Evolutionary conservation across 2,888 invertebrate species (phyloP).

Genomic region (Dynastes grantii): DNA sequence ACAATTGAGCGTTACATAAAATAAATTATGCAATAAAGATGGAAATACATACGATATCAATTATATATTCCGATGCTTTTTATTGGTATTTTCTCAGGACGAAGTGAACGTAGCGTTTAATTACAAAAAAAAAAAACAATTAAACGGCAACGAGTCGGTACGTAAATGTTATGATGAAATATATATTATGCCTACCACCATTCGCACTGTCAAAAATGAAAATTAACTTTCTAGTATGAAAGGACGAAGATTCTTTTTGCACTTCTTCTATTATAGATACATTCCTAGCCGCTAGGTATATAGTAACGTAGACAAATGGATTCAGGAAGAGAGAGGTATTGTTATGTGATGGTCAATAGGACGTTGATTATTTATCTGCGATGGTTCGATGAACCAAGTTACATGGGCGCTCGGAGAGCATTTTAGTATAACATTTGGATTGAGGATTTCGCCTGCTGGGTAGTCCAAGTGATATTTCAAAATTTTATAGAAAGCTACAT

Average conservation of each 20-base stretch:
- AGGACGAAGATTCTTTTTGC: conserved; percentile 6
- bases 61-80: neutral
- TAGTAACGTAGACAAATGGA: neutral
- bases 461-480: too few relatives aligned
- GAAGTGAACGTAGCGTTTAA: neutral
- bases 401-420: neutral
- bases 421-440: neutral
- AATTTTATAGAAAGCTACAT: too few relatives aligned
- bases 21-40: neutral
- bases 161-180: neutral
- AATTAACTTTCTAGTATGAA: conserved; percentile 30
- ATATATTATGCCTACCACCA: neutral
- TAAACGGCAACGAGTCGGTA: neutral
- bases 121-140: neutral
- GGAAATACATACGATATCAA: too few relatives aligned
- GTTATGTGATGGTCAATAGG: neutral
- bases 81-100: conserved; percentile 8
- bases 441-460: too few relatives aligned
- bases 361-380: conserved; percentile 4
- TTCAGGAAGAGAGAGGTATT: conserved; percentile 36
- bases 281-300: neutral
- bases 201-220: conserved; percentile 4
- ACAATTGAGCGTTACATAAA: neutral
- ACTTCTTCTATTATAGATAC: conserved; percentile 10
- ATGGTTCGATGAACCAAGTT: conserved; percentile 8